Evolutionary conservation across 2,797 vertebrate genomes (phyloP), one percentile per base, ranked within the genome.

Genomic region (Rhinogobio ventralis): DNA sequence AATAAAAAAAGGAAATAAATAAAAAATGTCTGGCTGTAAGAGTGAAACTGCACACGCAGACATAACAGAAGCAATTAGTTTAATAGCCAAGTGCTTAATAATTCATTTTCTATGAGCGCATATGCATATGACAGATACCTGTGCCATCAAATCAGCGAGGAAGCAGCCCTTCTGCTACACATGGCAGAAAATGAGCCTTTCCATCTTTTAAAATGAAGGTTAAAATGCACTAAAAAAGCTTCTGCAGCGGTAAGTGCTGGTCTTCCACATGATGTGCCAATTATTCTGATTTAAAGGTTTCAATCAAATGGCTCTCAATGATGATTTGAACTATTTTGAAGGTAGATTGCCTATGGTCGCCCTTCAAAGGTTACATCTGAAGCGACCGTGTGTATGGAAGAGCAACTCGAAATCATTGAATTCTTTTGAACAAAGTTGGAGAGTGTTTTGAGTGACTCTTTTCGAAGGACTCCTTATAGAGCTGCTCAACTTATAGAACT

Each of bases 31-130:
- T 69, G 46, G 46, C 30, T 42, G 64, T 19, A 19, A 42, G 66
- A 76, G 20, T 25, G 10, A 42, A 53, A 53, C 33, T 76, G 82
- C 8, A 19, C 86, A 73, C 62, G 49, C 81, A 87, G 28, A 79
- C 76, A 85, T 75, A 87, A 86, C 78, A 79, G 82, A 42, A 36
- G 17, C 45, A 83, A 83, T 76, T 49, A 67, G 89, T 93, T 92
- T 92, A 91, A 93, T 88, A 89, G 88, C 86, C 86, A 71, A 4
- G 68, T 75, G 33, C 81, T 93, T 85, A 53, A 83, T 76, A 53
- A 83, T 77, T 76, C 2, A 74, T 82, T 73, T 72, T 13, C 10
- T 62, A 30, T 72, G 28, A 66, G 45, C 5, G 8, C 57, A 73
- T 74, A 49, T 20, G 55, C 46, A 28, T 55, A 28, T 55, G 73